Percentiles rank a stretch among this genome's conserved stretches.
phyloP scores from a whole-genome alignment of 2,888 invertebrate genomes.

The Silvanus unidentatus region DNA sequence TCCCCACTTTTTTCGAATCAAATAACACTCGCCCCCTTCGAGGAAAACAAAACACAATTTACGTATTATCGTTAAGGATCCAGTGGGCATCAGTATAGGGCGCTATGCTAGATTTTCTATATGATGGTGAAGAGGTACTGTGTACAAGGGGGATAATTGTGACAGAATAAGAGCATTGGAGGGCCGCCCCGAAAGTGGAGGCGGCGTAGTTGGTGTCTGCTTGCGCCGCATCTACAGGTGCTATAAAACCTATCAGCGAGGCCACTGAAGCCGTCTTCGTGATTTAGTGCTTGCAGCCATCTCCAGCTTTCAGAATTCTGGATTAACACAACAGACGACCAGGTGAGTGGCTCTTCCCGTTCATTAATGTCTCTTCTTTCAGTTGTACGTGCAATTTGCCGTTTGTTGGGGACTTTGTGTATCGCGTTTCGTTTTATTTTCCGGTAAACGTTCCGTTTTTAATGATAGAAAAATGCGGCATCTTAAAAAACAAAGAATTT shows the following conservation, averaged over 20 bases:
- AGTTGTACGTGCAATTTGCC: background rate
- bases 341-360: constrained; percentile 15
- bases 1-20: too few species aligned
- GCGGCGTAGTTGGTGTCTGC: constrained; percentile 17
- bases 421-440: background rate
- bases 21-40: too few species aligned
- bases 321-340: constrained; percentile 19
- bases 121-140: background rate
- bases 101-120: too few species aligned
- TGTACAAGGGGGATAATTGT: constrained; percentile 1
- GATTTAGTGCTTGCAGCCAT: constrained; percentile 20
- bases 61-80: too few species aligned
- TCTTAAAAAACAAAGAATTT: too few species aligned
- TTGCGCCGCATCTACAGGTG: constrained; percentile 26
- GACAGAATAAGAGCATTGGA: constrained; percentile 2
- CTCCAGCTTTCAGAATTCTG: constrained; percentile 18
- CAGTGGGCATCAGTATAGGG: too few species aligned
- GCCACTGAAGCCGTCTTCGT: constrained; percentile 21
- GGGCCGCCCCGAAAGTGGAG: constrained; percentile 21
- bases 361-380: background rate
- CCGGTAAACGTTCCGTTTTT: background rate
- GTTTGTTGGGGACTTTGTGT: background rate
- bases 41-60: too few species aligned
- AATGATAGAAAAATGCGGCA: too few species aligned
- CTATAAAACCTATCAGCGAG: constrained; percentile 24